Evolutionary conservation across 2,113 vertebrate species (phyloP).

Genomic region (Sylvilagus bachmani): DNA sequence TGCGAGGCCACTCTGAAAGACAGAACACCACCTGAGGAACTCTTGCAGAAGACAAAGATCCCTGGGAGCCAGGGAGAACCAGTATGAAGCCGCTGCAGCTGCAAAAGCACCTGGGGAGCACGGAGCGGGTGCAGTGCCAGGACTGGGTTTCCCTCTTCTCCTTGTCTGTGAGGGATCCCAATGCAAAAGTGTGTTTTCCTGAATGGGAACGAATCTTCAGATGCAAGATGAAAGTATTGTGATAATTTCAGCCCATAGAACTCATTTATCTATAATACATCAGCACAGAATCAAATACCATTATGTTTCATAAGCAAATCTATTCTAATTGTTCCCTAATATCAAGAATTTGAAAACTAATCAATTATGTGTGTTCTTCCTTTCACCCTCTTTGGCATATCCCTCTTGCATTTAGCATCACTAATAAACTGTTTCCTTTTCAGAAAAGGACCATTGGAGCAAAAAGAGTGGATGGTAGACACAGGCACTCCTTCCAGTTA

Average conservation of each 20-base stretch:
- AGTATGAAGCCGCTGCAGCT: not conserved
- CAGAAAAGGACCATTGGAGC: not conserved
- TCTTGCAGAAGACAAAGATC: not conserved
- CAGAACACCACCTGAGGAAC: fast-evolving
- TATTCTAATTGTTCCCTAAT: not conserved
- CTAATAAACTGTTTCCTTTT: constrained; percentile 20
- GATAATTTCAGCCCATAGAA: not conserved
- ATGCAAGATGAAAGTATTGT: not conserved
- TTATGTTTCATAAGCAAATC: not conserved
- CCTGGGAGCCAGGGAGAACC: not conserved
- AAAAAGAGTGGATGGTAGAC: not conserved
- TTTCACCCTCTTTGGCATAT: not conserved
- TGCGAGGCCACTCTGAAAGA: not conserved
- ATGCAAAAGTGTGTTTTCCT: not conserved
- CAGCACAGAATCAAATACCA: not conserved
- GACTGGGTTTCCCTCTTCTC: not conserved
- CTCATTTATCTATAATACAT: not conserved
- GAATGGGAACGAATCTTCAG: not conserved
- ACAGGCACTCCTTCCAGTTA: not conserved
- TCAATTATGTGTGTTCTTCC: not conserved
- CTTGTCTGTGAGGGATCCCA: not conserved
- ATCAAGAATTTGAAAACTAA: constrained; percentile 25
- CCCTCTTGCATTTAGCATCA: not conserved
- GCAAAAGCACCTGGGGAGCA: fast-evolving
- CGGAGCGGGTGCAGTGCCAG: not conserved